phyloP scores from a whole-genome alignment of 2,113 vertebrate genomes.

The Hepsetus odoe region DNA sequence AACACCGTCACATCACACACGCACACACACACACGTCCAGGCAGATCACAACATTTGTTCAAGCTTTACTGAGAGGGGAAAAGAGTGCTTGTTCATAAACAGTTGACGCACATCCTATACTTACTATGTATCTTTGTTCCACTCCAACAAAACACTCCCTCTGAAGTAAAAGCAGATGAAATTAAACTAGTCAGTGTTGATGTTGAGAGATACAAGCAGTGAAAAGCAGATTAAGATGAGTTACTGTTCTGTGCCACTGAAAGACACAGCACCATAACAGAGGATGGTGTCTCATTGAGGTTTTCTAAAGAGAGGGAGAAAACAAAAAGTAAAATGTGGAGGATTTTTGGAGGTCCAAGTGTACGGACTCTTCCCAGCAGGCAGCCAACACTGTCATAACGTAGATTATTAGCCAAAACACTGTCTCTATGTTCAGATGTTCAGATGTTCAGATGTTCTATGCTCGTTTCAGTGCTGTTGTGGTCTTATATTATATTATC shows the following conservation, averaged over 20 bases:
- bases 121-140: background rate
- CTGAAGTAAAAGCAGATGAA: background rate
- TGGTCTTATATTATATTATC: too few relatives aligned
- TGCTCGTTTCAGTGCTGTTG: too few relatives aligned
- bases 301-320: background rate
- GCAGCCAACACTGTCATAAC: too few relatives aligned
- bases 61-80: background rate
- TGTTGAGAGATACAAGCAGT: background rate
- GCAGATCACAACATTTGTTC: background rate
- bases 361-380: background rate
- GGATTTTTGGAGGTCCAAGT: background rate
- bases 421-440: too few relatives aligned
- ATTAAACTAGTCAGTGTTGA: background rate
- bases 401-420: too few relatives aligned
- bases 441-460: too few relatives aligned
- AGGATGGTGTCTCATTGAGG: background rate
- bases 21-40: constrained; percentile 62
- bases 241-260: background rate
- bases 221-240: background rate
- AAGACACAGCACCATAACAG: background rate
- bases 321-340: background rate
- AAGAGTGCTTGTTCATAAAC: background rate
- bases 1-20: constrained; percentile 54
- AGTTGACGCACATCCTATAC: background rate
- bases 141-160: background rate